Evolutionary conservation across 1,140 invertebrate species (phyloP).

Genomic region (Papilio polytes): DNA sequence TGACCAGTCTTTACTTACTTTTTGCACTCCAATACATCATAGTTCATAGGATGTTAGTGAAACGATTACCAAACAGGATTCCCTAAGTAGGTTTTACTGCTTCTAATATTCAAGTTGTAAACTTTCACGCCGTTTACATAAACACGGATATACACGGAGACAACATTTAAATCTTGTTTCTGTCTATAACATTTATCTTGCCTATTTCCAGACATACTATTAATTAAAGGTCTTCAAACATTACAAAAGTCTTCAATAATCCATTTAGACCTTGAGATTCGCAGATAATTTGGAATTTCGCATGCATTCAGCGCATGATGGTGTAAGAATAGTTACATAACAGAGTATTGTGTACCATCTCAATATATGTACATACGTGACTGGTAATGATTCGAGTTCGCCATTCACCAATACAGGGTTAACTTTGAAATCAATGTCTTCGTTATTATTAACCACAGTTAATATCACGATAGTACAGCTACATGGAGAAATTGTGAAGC

Average conservation of each 20-base stretch:
- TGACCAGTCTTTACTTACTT: too few species aligned
- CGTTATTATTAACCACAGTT: background rate
- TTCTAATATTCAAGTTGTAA: background rate
- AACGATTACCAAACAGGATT: too few species aligned
- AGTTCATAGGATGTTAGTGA: too few species aligned
- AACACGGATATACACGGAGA: background rate
- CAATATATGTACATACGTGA: background rate
- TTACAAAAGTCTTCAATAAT: background rate
- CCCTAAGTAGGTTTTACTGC: too few species aligned
- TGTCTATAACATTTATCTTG: background rate
- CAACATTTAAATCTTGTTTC: background rate
- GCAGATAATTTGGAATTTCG: background rate
- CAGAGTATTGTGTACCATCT: background rate
- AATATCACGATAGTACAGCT: too few species aligned
- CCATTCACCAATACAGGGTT: background rate
- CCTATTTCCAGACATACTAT: too few species aligned
- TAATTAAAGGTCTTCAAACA: too few species aligned
- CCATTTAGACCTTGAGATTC: background rate
- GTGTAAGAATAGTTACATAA: conserved; percentile 2
- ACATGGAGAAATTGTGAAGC: too few species aligned
- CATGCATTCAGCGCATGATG: conserved; percentile 6
- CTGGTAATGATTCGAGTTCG: background rate
- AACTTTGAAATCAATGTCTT: conserved; percentile 1
- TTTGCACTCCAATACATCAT: too few species aligned
- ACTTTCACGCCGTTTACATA: background rate